Evolutionary conservation across 92 coral and sea anemone genomes (phyloP).

Genomic region (Epizoanthus stellaris): DNA sequence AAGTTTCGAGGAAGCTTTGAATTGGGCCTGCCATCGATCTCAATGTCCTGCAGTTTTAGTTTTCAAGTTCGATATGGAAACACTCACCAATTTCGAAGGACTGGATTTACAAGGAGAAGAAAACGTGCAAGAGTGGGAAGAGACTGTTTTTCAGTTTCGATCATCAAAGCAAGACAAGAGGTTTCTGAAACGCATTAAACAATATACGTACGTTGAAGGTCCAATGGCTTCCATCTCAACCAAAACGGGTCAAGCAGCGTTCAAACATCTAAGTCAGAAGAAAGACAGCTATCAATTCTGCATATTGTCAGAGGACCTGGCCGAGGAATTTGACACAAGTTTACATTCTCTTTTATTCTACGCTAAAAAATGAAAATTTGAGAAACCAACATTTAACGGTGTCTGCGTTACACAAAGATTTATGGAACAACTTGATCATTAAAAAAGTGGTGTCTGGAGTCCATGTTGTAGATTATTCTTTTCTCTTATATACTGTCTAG

Average conservation of each 20-base stretch:
- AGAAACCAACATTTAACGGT: background rate
- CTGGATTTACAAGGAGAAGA: slow-evolving; percentile 11
- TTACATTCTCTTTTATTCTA: slow-evolving; percentile 27
- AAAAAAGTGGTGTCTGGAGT: too few relatives aligned
- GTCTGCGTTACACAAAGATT: too few relatives aligned
- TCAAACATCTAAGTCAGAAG: background rate
- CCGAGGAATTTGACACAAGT: slow-evolving; percentile 8
- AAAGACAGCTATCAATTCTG: slow-evolving; percentile 26
- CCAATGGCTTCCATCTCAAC: slow-evolving; percentile 25
- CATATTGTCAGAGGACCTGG: slow-evolving; percentile 9
- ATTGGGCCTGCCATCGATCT: slow-evolving; percentile 22
- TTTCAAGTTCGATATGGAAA: background rate
- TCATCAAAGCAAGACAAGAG: background rate
- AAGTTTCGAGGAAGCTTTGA: slow-evolving; percentile 13
- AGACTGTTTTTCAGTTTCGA: background rate
- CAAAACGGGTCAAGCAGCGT: background rate
- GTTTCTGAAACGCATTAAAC: background rate
- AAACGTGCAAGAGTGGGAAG: background rate
- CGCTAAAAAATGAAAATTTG: background rate
- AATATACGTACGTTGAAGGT: slow-evolving; percentile 2
- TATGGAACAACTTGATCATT: too few relatives aligned
- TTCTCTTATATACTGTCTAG: too few relatives aligned
- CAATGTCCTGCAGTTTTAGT: slow-evolving; percentile 22
- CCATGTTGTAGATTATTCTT: too few relatives aligned
- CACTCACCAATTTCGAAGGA: background rate